Evolutionary conservation across 2,797 vertebrate species (phyloP).

Genomic region (Huso huso): DNA sequence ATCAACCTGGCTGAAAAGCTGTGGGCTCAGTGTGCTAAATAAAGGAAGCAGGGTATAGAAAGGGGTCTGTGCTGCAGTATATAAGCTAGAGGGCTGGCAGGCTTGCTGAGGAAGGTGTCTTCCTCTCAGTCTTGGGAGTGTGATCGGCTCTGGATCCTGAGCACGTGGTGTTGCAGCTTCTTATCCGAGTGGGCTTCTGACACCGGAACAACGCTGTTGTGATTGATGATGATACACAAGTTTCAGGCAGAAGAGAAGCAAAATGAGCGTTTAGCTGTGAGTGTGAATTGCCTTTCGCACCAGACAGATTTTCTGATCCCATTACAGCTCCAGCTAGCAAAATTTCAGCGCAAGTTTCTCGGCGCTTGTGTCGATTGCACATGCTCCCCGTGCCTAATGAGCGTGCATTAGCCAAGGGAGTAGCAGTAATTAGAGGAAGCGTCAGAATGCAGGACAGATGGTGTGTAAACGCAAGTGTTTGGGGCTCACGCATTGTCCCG

Average conservation of each 20-base stretch:
- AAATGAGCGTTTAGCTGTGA: conserved; percentile 71
- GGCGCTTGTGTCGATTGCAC: conserved; percentile 70
- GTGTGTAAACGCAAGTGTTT: conserved; percentile 68
- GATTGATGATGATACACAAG: conserved; percentile 35
- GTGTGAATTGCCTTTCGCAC: conserved; percentile 77
- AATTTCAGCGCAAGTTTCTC: conserved; percentile 64
- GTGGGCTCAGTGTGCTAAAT: too few species aligned
- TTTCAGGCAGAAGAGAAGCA: conserved; percentile 51
- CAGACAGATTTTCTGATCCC: conserved; percentile 70
- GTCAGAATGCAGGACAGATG: conserved; percentile 70
- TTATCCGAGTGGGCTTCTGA: conserved; percentile 32
- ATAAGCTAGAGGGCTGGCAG: conserved; percentile 1
- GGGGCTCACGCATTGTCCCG: conserved; percentile 45
- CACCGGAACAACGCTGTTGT: conserved; percentile 37
- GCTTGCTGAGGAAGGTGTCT: conserved; percentile 9
- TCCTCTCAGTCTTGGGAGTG: conserved; percentile 7
- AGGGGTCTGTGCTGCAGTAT: too few species aligned
- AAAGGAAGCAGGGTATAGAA: too few species aligned
- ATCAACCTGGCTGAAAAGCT: too few species aligned
- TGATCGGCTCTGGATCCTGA: conserved; percentile 8
- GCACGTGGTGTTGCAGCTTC: conserved; percentile 19
- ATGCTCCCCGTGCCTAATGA: conserved; percentile 72
- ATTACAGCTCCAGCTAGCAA: conserved; percentile 63
- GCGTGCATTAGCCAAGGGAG: conserved; percentile 68
- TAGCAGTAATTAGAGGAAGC: conserved; percentile 68